Conservation (phyloP, 2,113 vertebrate genomes). For the Hipposideros armiger region DNA sequence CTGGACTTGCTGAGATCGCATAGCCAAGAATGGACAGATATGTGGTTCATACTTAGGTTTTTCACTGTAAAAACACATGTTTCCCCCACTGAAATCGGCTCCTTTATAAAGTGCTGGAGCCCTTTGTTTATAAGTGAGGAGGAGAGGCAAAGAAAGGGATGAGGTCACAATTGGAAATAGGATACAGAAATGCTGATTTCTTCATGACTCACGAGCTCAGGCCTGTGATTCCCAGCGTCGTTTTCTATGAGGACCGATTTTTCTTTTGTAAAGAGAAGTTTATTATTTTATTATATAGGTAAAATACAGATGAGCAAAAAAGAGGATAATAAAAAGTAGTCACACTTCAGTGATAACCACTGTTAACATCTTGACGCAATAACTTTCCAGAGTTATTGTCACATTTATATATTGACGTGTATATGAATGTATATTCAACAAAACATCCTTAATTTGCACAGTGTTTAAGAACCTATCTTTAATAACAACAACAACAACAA, state of each 20-base stretch:
- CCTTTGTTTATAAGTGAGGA: constrained; percentile 17
- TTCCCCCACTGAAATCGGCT: neutral
- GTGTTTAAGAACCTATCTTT: neutral
- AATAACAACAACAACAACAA: neutral
- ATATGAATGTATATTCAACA: neutral
- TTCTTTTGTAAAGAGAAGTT: neutral
- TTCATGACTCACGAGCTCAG: neutral
- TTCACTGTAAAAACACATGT: neutral
- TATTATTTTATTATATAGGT: neutral
- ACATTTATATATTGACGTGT: neutral
- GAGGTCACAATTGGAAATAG: neutral
- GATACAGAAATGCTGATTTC: neutral
- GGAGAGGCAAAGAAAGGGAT: neutral
- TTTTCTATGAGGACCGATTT: neutral
- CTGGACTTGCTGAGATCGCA: neutral
- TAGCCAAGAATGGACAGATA: neutral
- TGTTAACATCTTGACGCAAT: neutral
- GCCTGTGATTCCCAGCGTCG: neutral
- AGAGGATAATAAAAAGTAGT: neutral
- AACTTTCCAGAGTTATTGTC: neutral
- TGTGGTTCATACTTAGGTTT: neutral
- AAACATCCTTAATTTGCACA: neutral
- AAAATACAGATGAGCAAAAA: neutral
- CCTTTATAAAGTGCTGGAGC: neutral
- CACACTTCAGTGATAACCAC: neutral